phyloP scores from a whole-genome alignment of 2,888 invertebrate genomes.

The Leistus spinibarbis region DNA sequence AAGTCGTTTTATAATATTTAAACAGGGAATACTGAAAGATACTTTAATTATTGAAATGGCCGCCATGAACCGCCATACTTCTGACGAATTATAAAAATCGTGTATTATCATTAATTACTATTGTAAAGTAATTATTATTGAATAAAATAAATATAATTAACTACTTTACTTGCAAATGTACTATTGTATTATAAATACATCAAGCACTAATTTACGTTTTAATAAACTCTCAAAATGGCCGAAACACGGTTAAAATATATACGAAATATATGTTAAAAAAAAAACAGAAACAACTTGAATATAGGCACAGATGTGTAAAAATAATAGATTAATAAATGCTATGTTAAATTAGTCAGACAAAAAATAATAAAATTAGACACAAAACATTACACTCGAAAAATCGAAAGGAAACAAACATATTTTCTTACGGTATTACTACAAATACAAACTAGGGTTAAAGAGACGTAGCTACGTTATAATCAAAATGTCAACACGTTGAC shows the following conservation, averaged over 20 bases:
- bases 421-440: constrained; percentile 17
- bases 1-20: not conserved
- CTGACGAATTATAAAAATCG: too few species aligned
- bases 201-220: too few species aligned
- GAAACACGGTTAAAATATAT: too few species aligned
- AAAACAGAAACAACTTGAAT: not conserved
- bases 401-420: constrained; percentile 42
- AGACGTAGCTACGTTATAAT: not conserved
- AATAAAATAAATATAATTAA: too few species aligned
- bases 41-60: too few species aligned
- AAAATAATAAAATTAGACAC: not conserved
- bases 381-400: not conserved
- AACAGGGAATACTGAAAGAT: not conserved
- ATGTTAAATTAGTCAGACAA: not conserved
- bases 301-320: not conserved
- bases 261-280: constrained; percentile 4
- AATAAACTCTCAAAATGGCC: too few species aligned
- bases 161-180: too few species aligned
- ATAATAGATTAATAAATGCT: not conserved
- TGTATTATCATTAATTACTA: too few species aligned
- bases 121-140: too few species aligned
- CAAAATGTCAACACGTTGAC: not conserved
- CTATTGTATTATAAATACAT: too few species aligned
- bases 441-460: not conserved
- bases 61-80: too few species aligned